Conservation (phyloP, 64 coral and sea anemone species). For the Stichodactyla mertensii region DNA sequence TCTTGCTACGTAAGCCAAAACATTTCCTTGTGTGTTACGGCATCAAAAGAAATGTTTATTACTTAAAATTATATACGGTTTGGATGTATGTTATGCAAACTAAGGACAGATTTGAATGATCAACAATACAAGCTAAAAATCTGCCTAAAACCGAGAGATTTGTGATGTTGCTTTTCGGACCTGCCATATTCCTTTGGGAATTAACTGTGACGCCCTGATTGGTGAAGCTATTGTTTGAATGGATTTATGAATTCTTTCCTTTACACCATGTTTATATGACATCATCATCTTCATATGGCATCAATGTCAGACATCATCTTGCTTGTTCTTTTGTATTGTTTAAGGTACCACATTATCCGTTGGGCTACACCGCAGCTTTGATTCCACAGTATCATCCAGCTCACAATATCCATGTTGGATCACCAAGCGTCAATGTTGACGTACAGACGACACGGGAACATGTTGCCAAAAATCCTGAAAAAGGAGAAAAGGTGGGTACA, state of each 20-base stretch:
- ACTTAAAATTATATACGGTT: too few species aligned
- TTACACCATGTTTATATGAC: not conserved
- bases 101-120: too few species aligned
- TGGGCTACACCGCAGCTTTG: slow-evolving; percentile 25
- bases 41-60: too few species aligned
- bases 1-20: too few species aligned
- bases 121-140: too few species aligned
- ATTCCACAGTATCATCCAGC: slow-evolving; percentile 39
- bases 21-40: too few species aligned
- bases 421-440: slow-evolving; percentile 87
- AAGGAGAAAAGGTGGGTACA: not conserved
- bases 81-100: too few species aligned
- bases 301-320: not conserved
- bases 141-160: too few species aligned
- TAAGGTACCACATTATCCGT: slow-evolving; percentile 23
- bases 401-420: slow-evolving; percentile 82
- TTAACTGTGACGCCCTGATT: too few species aligned
- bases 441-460: slow-evolving; percentile 77
- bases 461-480: not conserved
- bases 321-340: not conserved
- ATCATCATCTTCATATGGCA: not conserved
- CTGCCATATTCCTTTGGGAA: too few species aligned
- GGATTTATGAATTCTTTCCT: not conserved
- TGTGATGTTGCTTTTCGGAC: too few species aligned
- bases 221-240: too few species aligned